A percentile compares a stretch with the other conserved stretches of the same genome.
These are phyloP conservation scores for Megaceryle torquata DNA, from an alignment of 2,113 vertebrate species.

Conservation along the genomic window DNA sequence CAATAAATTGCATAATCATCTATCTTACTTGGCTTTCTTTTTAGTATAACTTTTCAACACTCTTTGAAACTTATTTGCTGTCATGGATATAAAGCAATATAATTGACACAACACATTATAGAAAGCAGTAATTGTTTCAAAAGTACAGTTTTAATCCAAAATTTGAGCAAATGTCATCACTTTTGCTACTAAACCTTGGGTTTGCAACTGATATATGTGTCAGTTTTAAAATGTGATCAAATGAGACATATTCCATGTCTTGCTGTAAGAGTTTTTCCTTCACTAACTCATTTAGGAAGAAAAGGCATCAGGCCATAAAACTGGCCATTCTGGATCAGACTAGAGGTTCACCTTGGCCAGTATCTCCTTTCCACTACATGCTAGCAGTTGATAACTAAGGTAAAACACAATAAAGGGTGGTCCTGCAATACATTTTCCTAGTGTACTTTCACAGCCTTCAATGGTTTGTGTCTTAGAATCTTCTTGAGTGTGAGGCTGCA, in stretches of 20 bases:
- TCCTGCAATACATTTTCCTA: background rate
- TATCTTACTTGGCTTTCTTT: background rate
- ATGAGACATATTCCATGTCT: background rate
- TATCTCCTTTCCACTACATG: background rate
- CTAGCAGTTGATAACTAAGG: background rate
- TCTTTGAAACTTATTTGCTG: background rate
- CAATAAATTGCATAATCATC: background rate
- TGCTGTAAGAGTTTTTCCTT: background rate
- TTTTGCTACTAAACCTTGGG: background rate
- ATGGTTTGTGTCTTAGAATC: background rate
- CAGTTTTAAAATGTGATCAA: background rate
- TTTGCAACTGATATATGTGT: background rate
- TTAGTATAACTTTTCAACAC: background rate
- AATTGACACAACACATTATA: rapidly evolving
- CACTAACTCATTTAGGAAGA: background rate
- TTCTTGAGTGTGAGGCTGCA: background rate
- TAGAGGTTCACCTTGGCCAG: background rate
- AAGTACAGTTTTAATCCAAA: background rate
- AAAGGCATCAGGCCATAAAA: background rate
- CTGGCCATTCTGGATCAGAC: background rate
- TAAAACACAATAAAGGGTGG: background rate
- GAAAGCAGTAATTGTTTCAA: background rate
- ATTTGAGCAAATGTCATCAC: background rate
- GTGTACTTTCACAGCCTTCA: background rate
- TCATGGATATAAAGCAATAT: background rate